These are phyloP conservation scores for Anastrepha obliqua DNA, from an alignment of 1,140 invertebrate genomes.

Conservation along the genomic window DNA sequence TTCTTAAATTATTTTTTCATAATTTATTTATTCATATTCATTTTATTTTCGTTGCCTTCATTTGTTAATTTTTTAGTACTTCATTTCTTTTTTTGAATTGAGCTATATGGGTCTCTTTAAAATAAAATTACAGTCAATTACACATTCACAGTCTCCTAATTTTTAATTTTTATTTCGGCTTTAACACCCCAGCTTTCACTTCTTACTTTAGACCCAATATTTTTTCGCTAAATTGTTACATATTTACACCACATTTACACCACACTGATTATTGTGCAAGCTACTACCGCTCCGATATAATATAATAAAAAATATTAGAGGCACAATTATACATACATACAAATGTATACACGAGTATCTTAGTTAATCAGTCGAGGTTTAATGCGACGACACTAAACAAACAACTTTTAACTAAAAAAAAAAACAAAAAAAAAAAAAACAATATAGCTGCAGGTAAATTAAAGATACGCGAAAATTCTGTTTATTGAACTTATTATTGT, in stretches of 20 bases:
- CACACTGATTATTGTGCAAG: too few species aligned
- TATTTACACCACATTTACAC: too few species aligned
- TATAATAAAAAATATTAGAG: neutral
- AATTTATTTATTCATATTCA: neutral
- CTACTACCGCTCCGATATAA: too few species aligned
- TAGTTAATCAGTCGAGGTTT: too few species aligned
- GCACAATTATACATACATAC: neutral
- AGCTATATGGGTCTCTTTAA: neutral
- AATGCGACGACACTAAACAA: too few species aligned
- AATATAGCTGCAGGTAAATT: neutral
- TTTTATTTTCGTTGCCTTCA: neutral
- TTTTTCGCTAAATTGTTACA: too few species aligned
- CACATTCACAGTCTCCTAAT: neutral
- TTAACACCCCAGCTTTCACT: neutral
- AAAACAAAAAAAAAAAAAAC: too few species aligned
- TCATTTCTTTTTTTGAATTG: neutral
- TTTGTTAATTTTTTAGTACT: neutral
- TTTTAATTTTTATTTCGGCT: neutral
- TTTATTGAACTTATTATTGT: conserved; percentile 50
- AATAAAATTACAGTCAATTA: neutral
- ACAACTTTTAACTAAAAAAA: too few species aligned
- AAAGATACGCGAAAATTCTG: neutral
- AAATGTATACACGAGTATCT: too few species aligned
- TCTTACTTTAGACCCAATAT: too few species aligned
- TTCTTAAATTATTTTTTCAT: neutral